Conservation (phyloP, 2,797 vertebrate species). For the Emydoidea blandingii region DNA sequence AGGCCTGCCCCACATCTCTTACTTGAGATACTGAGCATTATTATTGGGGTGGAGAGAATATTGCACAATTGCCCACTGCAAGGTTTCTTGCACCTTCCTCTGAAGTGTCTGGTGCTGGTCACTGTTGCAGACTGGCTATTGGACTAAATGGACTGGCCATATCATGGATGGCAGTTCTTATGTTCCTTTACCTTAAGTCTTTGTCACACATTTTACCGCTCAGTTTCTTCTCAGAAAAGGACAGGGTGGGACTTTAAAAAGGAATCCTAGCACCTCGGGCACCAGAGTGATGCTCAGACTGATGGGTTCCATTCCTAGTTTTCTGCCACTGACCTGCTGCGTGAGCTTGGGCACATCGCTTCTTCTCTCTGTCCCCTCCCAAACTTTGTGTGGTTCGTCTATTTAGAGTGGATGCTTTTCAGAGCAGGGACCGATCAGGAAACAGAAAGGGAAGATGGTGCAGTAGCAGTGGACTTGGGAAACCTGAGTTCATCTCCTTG, state of each 20-base stretch:
- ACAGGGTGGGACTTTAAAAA: background rate
- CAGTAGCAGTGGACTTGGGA: background rate
- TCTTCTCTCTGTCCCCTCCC: background rate
- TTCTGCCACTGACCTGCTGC: background rate
- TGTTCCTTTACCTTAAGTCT: fast-evolving
- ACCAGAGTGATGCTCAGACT: background rate
- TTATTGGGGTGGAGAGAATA: background rate
- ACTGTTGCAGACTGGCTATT: fast-evolving
- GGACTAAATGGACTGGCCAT: background rate
- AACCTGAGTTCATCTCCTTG: background rate
- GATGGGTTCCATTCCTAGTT: background rate
- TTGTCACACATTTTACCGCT: fast-evolving
- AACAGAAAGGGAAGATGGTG: background rate
- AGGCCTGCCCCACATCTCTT: fast-evolving
- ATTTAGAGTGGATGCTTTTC: background rate
- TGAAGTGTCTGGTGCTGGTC: background rate
- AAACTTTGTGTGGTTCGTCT: background rate
- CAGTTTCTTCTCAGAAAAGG: background rate
- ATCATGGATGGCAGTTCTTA: background rate
- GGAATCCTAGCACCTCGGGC: background rate
- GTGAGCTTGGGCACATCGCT: background rate
- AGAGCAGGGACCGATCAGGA: background rate
- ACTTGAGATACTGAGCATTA: background rate
- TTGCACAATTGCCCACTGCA: background rate
- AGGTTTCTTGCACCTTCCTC: background rate